phyloP scores from a whole-genome alignment of 2,888 invertebrate species.

The Tetropium fuscum region DNA sequence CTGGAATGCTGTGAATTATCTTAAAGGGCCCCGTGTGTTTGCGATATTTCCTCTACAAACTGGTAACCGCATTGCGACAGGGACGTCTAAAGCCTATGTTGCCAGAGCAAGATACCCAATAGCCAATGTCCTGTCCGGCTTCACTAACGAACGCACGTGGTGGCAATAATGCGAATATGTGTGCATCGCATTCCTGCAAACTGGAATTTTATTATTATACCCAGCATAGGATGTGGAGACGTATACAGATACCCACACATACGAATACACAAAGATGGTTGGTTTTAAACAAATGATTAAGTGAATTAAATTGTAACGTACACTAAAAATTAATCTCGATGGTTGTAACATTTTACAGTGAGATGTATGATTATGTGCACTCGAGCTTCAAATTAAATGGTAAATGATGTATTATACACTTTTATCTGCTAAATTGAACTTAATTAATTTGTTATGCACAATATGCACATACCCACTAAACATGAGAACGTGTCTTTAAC shows the following conservation, averaged over 20 bases:
- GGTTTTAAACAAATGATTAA: neutral
- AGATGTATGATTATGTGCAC: too few relatives aligned
- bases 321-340: neutral
- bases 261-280: neutral
- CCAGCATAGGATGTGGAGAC: neutral
- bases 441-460: too few relatives aligned
- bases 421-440: too few relatives aligned
- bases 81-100: neutral
- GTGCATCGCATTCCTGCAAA: conserved; percentile 16
- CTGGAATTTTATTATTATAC: conserved; percentile 14
- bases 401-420: too few relatives aligned
- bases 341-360: too few relatives aligned
- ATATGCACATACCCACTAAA: too few relatives aligned
- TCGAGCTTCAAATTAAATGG: too few relatives aligned
- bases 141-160: conserved; percentile 4
- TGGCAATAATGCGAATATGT: conserved; percentile 5
- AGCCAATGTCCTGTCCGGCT: conserved; percentile 1
- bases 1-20: conserved; percentile 1
- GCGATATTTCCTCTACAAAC: neutral
- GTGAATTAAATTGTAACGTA: neutral
- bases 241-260: neutral
- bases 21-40: neutral
- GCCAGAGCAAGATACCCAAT: neutral
- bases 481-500: too few relatives aligned
- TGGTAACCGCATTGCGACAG: conserved; percentile 5